Percentiles rank a stretch among this genome's conserved stretches.
Evolutionary conservation across 1,140 invertebrate species (phyloP).

Genomic region (Drosophila tropicalis): DNA sequence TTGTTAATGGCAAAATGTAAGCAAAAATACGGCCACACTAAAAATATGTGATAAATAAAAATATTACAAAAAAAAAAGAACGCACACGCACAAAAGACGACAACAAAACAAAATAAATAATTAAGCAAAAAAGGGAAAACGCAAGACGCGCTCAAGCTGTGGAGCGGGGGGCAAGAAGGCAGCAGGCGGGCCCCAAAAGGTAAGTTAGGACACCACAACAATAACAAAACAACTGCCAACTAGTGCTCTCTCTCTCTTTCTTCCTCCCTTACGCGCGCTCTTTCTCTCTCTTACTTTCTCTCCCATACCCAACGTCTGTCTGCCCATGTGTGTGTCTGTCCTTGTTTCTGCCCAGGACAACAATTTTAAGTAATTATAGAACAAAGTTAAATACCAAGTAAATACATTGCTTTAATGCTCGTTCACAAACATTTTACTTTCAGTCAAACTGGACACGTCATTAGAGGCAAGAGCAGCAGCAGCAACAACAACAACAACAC

Average conservation of each 20-base stretch:
- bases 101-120: constrained; percentile 13
- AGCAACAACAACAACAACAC: constrained; percentile 32
- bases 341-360: constrained; percentile 48
- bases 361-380: constrained; percentile 55
- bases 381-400: constrained; percentile 17
- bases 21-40: neutral
- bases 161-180: constrained; percentile 1
- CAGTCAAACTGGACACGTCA: constrained; percentile 24
- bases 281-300: neutral
- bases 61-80: constrained; percentile 4
- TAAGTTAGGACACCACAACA: constrained; percentile 6
- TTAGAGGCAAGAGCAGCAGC: neutral
- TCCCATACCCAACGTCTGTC: neutral
- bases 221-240: constrained; percentile 16
- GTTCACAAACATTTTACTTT: constrained; percentile 28
- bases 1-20: neutral
- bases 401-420: constrained; percentile 20
- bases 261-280: neutral
- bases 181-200: constrained; percentile 2
- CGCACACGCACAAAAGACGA: constrained; percentile 9
- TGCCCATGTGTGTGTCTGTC: constrained; percentile 41
- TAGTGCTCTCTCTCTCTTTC: neutral
- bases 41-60: constrained; percentile 14
- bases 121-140: neutral
- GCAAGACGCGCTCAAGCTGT: neutral